Evolutionary conservation across 1,140 invertebrate species (phyloP).

Genomic region (Ylistrum balloti): DNA sequence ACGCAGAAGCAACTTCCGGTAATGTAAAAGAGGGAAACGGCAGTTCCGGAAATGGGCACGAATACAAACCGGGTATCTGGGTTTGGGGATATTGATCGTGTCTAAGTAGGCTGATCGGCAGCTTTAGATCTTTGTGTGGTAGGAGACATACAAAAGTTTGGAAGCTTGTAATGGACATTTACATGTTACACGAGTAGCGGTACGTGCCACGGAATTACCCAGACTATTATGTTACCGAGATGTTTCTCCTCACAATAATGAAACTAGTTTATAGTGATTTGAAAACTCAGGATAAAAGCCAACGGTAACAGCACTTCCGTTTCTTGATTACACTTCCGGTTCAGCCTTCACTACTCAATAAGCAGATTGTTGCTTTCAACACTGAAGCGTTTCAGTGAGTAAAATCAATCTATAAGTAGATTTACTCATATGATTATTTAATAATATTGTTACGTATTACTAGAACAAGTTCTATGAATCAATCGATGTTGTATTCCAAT

Average conservation of each 20-base stretch:
- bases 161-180: constrained; percentile 1
- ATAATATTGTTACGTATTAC: not conserved
- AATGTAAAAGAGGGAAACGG: constrained; percentile 50
- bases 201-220: not conserved
- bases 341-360: not conserved
- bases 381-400: not conserved
- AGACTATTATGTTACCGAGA: not conserved
- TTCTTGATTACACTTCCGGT: constrained; percentile 20
- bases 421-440: not conserved
- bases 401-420: constrained; percentile 1
- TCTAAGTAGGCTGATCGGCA: constrained; percentile 9
- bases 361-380: not conserved
- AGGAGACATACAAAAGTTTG: not conserved
- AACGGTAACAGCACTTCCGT: constrained; percentile 5
- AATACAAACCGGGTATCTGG: constrained; percentile 49
- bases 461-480: not conserved
- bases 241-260: constrained; percentile 1
- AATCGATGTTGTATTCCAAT: not conserved
- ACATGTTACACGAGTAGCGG: not conserved
- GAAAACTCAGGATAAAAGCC: constrained; percentile 20
- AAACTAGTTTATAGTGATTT: not conserved
- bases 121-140: constrained; percentile 1
- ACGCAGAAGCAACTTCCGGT: constrained; percentile 52
- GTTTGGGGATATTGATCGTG: constrained; percentile 53
- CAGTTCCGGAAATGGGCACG: constrained; percentile 45